Conservation (phyloP, 2,797 vertebrate species). For the Notolepis coatsorum region DNA sequence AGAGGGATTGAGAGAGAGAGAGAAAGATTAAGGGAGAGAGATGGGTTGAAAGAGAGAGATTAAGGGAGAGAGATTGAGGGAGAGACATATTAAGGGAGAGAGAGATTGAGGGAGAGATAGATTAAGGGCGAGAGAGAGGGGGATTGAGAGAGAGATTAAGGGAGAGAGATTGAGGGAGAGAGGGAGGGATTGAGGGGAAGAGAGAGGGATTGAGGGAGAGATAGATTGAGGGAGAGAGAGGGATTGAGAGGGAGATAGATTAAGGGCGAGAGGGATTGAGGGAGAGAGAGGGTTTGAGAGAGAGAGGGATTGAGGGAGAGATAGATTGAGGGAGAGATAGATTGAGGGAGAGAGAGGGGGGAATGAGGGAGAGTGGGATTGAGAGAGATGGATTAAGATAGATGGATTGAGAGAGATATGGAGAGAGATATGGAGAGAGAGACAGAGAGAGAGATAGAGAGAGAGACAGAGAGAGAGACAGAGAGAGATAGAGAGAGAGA, state of each 20-base stretch:
- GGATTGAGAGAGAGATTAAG: conserved; percentile 19
- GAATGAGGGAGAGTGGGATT: conserved; percentile 58
- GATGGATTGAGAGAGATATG: neutral
- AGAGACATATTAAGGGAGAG: conserved; percentile 23
- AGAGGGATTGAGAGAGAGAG: conserved; percentile 69
- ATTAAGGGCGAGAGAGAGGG: conserved; percentile 9
- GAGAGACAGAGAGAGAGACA: conserved; percentile 8
- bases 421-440: conserved; percentile 26
- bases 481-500: conserved; percentile 19
- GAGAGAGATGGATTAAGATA: too few relatives aligned
- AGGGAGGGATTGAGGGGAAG: conserved; percentile 70
- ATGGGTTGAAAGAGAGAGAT: too few relatives aligned
- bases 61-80: conserved; percentile 7
- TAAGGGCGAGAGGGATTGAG: conserved; percentile 5
- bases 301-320: conserved; percentile 14
- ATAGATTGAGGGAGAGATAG: too few relatives aligned
- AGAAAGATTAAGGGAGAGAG: conserved; percentile 11
- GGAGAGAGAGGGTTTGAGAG: conserved; percentile 48
- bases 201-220: conserved; percentile 9
- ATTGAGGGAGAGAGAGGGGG: conserved; percentile 45
- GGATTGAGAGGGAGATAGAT: too few relatives aligned
- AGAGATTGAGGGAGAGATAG: conserved; percentile 16
- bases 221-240: conserved; percentile 14
- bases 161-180: conserved; percentile 7
- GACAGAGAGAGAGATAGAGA: conserved; percentile 13